A percentile compares a stretch with the other conserved stretches of the same genome.
phyloP scores from a whole-genome alignment of 2,888 invertebrate species.

The Matsumyia berberina region DNA sequence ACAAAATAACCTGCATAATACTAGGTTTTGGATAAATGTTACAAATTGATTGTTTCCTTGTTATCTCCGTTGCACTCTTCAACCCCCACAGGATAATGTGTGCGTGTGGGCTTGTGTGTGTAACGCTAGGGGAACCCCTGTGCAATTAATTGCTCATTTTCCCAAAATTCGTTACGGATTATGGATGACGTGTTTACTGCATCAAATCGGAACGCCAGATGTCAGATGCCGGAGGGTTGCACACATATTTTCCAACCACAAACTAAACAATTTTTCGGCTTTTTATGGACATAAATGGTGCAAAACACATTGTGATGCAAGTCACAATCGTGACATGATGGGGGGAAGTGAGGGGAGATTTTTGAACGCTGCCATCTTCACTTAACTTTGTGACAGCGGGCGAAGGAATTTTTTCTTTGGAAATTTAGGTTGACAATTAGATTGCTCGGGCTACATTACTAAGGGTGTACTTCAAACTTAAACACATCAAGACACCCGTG shows the following conservation, averaged over 20 bases:
- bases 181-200: conserved; percentile 59
- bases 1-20: conserved; percentile 45
- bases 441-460: too few relatives aligned
- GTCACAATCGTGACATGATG: neutral
- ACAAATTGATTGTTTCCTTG: conserved; percentile 39
- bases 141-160: conserved; percentile 60
- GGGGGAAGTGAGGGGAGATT: too few relatives aligned
- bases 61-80: conserved; percentile 41
- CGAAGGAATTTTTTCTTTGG: neutral
- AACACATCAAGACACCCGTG: too few relatives aligned
- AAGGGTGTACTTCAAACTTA: too few relatives aligned
- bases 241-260: conserved; percentile 1
- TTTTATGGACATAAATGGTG: neutral
- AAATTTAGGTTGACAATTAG: too few relatives aligned
- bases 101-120: too few relatives aligned
- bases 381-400: neutral
- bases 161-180: conserved; percentile 51
- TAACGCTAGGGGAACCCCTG: neutral
- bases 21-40: conserved; percentile 49
- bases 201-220: conserved; percentile 65
- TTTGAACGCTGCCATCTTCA: conserved; percentile 27
- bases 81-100: conserved; percentile 24
- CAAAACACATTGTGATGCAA: conserved; percentile 2
- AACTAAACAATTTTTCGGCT: neutral
- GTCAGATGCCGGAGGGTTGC: conserved; percentile 55